A percentile compares a stretch with the other conserved stretches of the same genome.
These are phyloP conservation scores for Hydractinia echinata DNA, from an alignment of 30 jellyfish, hydroid and myxozoan species.

Conservation along the genomic window DNA sequence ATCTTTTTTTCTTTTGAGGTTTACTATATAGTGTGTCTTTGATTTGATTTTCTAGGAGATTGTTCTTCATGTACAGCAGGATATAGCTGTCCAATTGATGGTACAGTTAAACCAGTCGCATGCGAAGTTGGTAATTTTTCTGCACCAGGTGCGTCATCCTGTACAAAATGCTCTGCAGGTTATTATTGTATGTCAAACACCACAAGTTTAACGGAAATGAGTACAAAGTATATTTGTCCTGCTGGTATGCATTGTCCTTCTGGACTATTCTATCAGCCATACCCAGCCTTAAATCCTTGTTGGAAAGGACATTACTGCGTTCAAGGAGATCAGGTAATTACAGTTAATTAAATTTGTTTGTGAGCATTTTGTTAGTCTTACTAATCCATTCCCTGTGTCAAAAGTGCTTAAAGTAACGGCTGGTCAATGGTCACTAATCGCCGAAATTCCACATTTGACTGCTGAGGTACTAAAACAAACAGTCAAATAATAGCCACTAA, in stretches of 20 bases:
- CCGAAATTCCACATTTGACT: no score
- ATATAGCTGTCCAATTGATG: conserved; percentile 70
- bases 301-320: conserved; percentile 82
- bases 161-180: conserved; percentile 76
- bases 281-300: conserved; percentile 61
- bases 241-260: conserved; percentile 97
- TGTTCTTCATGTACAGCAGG: conserved; percentile 84
- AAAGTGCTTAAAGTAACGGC: no score
- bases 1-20: not conserved
- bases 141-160: conserved; percentile 65
- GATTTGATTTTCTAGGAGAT: conserved; percentile 41
- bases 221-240: conserved; percentile 64
- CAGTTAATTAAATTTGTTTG: not conserved
- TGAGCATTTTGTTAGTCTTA: no score
- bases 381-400: no score
- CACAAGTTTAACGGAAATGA: conserved; percentile 66
- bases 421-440: no score
- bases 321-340: conserved; percentile 80
- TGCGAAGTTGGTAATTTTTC: conserved; percentile 80
- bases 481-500: no score
- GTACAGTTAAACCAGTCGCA: conserved; percentile 69
- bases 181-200: conserved; percentile 75
- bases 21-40: no score
- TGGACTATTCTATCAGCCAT: conserved; percentile 75
- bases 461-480: no score